Evolutionary conservation across 2,113 vertebrate species (phyloP), one percentile per base, ranked within the genome.

Genomic region (Saccopteryx bilineata): DNA sequence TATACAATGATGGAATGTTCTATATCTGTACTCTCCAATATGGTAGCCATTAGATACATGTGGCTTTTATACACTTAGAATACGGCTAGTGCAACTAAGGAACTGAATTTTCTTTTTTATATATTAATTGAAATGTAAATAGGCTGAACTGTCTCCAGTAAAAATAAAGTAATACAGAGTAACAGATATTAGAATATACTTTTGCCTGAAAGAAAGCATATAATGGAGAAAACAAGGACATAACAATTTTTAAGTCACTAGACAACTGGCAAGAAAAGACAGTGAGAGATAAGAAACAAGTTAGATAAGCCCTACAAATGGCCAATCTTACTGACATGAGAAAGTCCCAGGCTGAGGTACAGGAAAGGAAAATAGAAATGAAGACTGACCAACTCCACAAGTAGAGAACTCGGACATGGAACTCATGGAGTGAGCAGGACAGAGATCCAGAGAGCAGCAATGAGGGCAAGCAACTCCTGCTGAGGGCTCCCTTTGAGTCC

Each of bases 221-320:
- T 63, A 61, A 88, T 26, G 15, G 74, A 84, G 23, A 85, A 84
- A 90, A 87, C 26, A 33, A 95, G 18, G 54, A 24, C 54, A 69
- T 26, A 81, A 56, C 7, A 3, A 80, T 74, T 80, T 90, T 90
- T 24, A 61, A 96, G 66, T 86, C 28, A 65, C 9, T 60, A 8
- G 10, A 80, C 33, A 74, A 72, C 9, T 52, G 18, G 17, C 23
- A 85, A 79, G n/a, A 93, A 95, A 89, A 15, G 63, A 90, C 28
- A 65, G 15, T 33, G 28, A 88, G 14, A 58, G 31, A n/a, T 65
- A 88, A 82, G 60, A 82, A 66, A 91, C 33, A 95, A 95, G 84
- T 28, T 7, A 89, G 48, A 58, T 50, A 31, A 79, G 15, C 17
- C 12, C 79, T 79, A 84, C 28, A 93, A 79, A 63, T 58, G 65